Evolutionary conservation across 2,888 invertebrate genomes (phyloP), one percentile per base, ranked within the genome.

Genomic region (Stenchaetothrips biformis): DNA sequence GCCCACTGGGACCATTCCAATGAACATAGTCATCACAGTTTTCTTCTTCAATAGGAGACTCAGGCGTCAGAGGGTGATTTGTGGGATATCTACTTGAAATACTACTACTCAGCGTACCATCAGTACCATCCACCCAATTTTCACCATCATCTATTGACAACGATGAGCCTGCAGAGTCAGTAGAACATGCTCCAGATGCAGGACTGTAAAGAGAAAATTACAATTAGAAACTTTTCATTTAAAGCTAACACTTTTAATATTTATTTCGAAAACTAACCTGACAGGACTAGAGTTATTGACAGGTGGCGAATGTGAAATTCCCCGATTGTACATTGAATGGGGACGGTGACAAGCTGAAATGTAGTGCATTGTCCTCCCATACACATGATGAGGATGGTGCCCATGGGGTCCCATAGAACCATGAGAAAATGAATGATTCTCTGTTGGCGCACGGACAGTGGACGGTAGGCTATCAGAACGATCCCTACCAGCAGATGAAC

Each of bases 381-480:
- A 85, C 80, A 88, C 87, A 80, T 87, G 85, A 80, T 87, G 86
- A 78, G 80, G 82, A 82, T 82, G 25, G 25, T 74, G 67, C 11
- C 67, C 25, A 7, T 74, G 67, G 25, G 67, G 11, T 11, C 11
- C 25, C 21, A 74, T 11, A 25, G 67, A 74, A 25, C 67, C 67
- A 74, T 74, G 67, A 74, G 67, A 74, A 8, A 74, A 21, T 21
- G 74, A 85, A 84, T 81, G 91, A 90, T 85, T 92, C 92, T 84
- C 91, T 92, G 77, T 89, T 89, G 18, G 92, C 91, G 62, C 92
- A 89, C 62, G 93, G 90, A 82, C 94, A 89, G 67, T 25, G 18
- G 93, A 91, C 7, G 94, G 95, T 89, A 95, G 91, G 85, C 94
- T 95, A 86, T 95, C 95, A 86, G 94, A 94, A 81, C 95, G 90